phyloP scores from a whole-genome alignment of 2,888 invertebrate genomes.

The Drosophila fungiperda region DNA sequence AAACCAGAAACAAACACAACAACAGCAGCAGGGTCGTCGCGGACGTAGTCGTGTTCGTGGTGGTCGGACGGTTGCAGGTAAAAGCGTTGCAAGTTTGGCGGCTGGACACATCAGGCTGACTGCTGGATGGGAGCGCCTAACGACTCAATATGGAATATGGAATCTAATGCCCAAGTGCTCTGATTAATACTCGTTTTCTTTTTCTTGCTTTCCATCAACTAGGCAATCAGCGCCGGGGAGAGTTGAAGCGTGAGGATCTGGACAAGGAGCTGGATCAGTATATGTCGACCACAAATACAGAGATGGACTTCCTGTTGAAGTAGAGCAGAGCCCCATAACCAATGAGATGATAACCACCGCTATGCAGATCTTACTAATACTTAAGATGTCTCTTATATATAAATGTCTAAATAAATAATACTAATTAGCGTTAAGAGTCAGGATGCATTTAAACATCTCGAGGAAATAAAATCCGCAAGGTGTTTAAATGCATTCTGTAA shows the following conservation, averaged over 20 bases:
- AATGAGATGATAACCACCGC: slow-evolving; percentile 62
- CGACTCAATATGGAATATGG: slow-evolving; percentile 28
- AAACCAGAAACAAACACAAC: slow-evolving; percentile 5
- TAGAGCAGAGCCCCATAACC: slow-evolving; percentile 40
- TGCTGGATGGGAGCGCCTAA: slow-evolving; percentile 39
- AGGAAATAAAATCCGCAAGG: not conserved
- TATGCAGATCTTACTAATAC: slow-evolving; percentile 46
- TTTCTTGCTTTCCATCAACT: slow-evolving; percentile 5
- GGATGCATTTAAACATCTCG: not conserved
- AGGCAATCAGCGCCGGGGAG: slow-evolving; percentile 68
- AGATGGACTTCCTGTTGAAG: slow-evolving; percentile 79
- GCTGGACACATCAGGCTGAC: slow-evolving; percentile 40
- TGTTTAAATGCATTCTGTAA: slow-evolving; percentile 43
- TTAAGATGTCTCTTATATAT: slow-evolving; percentile 49
- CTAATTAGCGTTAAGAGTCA: slow-evolving; percentile 52
- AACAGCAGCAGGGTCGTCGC: slow-evolving; percentile 73
- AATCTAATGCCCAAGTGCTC: not conserved
- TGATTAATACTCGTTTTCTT: slow-evolving; percentile 25
- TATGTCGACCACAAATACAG: slow-evolving; percentile 88
- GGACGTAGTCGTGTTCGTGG: slow-evolving; percentile 83
- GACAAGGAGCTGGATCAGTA: slow-evolving; percentile 90
- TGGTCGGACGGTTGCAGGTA: slow-evolving; percentile 78
- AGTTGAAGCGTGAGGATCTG: slow-evolving; percentile 87
- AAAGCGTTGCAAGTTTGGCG: slow-evolving; percentile 66
- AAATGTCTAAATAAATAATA: slow-evolving; percentile 12